Percentiles rank a stretch among this genome's conserved stretches.
Conservation (phyloP, 2,797 vertebrate genomes). For the Tragopan temminckii region DNA sequence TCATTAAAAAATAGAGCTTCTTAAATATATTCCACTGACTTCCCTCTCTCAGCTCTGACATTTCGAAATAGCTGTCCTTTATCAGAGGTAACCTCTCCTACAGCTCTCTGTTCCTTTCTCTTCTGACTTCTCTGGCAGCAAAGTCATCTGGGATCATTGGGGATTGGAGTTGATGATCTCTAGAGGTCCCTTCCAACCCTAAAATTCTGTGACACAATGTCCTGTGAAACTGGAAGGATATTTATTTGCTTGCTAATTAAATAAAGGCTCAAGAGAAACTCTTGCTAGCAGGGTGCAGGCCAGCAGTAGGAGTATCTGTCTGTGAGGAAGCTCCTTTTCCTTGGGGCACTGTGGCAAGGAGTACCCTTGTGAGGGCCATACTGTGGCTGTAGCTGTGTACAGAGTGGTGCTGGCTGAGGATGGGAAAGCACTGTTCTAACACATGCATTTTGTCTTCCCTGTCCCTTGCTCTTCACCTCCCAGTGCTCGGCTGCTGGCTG, state of each 20-base stretch:
- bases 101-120: background rate
- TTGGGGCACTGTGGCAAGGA: background rate
- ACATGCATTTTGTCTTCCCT: background rate
- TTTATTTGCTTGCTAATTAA: background rate
- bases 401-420: background rate
- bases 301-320: background rate
- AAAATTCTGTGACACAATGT: background rate
- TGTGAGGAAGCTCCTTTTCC: background rate
- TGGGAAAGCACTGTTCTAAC: background rate
- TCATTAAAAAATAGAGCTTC: background rate
- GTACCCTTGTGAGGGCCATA: background rate
- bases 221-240: background rate
- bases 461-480: constrained; percentile 36
- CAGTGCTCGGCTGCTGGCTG: constrained; percentile 90
- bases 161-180: background rate
- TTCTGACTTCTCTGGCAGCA: background rate
- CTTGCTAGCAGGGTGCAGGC: background rate
- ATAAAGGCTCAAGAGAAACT: background rate
- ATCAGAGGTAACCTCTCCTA: background rate
- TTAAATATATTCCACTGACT: background rate
- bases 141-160: constrained; percentile 6
- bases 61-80: constrained; percentile 4
- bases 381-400: background rate
- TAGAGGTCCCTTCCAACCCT: background rate
- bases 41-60: background rate